A percentile compares a stretch with the other conserved stretches of the same genome.
Evolutionary conservation across 2,888 invertebrate genomes (phyloP).

Genomic region (Galerucella nymphaeae): DNA sequence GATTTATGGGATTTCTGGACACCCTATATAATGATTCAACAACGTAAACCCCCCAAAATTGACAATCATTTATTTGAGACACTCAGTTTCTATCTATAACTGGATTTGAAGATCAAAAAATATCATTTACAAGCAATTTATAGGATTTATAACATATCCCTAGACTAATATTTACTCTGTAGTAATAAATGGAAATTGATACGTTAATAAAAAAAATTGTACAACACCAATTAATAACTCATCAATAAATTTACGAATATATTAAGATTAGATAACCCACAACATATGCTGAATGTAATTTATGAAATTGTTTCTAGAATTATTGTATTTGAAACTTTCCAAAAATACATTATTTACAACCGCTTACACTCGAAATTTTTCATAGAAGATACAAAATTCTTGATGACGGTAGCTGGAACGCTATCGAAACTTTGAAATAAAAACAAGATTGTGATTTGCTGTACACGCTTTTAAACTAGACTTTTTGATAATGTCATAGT

Average conservation of each 20-base stretch:
- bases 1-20: too few relatives aligned
- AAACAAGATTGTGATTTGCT: too few relatives aligned
- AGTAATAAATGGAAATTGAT: constrained; percentile 9
- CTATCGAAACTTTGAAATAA: too few relatives aligned
- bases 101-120: not conserved
- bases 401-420: too few relatives aligned
- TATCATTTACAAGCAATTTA: not conserved
- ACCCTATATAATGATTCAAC: too few relatives aligned
- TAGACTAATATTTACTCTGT: constrained; percentile 1
- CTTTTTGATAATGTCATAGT: too few relatives aligned
- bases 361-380: too few relatives aligned
- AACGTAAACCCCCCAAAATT: too few relatives aligned
- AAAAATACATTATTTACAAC: too few relatives aligned
- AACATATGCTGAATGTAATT: not conserved
- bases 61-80: too few relatives aligned
- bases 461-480: too few relatives aligned
- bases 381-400: too few relatives aligned
- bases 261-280: constrained; percentile 9
- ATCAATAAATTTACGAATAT: constrained; percentile 3
- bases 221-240: constrained; percentile 4
- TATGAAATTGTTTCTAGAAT: constrained; percentile 4
- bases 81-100: not conserved
- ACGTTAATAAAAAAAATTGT: constrained; percentile 3
- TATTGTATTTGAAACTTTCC: not conserved
- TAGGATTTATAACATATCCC: not conserved